Evolutionary conservation across 2,888 invertebrate genomes (phyloP), one percentile per base, ranked within the genome.

Genomic region (Tupiocoris notatus): DNA sequence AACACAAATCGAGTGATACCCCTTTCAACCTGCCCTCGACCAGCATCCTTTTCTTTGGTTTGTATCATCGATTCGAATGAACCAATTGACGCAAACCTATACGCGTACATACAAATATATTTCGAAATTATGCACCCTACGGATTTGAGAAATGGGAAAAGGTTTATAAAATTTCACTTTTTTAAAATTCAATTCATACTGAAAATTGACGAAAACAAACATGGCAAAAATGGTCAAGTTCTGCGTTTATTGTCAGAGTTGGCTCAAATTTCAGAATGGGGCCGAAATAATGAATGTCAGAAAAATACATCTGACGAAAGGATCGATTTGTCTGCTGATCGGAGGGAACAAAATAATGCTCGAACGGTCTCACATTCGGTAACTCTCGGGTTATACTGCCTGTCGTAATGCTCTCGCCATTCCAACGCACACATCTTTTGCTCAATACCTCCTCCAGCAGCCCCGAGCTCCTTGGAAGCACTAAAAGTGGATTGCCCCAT

Each of bases 401-500:
- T 39, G 39, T 39, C 3, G 39, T 39, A 39, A 39, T 39, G 39
- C 12, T 39, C 39, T 39, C 12, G 39, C 39, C 39, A 39, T 39
- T 39, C 39, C 6, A 12, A 12, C 6, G 39, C 39, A 39, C 39
- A 39, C 39, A 39, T 39, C 39, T 39, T 39, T 39, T 39, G 39
- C 39, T 39, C 39, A 12, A 39, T 39, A 39, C 39, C 39, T 12
- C 39, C 3, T 39, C 39, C 39, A 39, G 6, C 39, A 39, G 12
- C 39, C n/a, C n/a, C 12, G 39, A 12, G 39, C 3, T 39, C 39
- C 39, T 39, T 39, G 39, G 39, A 39, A 39, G 65, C 18, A 65
- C 65, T 65, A 65, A 65, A 65, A 65, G 24, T 65, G 65, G 65
- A 65, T 65, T 65, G 65, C 65, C 25, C 65, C 65, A 65, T 65